phyloP scores from a whole-genome alignment of 2,113 vertebrate genomes.

The Lophius piscatorius region DNA sequence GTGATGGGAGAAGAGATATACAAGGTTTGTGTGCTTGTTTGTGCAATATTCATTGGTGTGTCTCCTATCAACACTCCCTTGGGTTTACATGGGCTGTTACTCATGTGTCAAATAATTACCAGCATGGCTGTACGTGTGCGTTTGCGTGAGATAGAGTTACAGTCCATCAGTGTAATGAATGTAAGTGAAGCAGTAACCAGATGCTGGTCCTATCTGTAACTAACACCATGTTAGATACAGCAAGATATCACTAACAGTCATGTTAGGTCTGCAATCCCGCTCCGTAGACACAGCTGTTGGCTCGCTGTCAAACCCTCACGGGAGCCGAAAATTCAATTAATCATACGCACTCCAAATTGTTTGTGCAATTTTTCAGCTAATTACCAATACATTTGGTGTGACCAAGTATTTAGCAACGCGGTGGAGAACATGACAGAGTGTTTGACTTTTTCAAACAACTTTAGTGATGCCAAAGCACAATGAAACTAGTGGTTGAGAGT shows the following conservation, averaged over 20 bases:
- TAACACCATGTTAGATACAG: slow-evolving; percentile 58
- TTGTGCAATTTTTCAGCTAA: no score
- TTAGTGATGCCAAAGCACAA: no score
- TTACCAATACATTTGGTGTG: no score
- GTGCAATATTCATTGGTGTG: not conserved
- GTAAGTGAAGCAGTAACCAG: slow-evolving; percentile 54
- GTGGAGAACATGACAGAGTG: no score
- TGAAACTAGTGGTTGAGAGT: no score
- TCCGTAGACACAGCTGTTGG: not conserved
- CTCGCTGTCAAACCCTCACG: not conserved
- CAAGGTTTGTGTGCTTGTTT: slow-evolving; percentile 21
- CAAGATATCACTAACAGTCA: slow-evolving; percentile 3
- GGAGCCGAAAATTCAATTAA: no score
- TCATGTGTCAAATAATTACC: slow-evolving; percentile 62
- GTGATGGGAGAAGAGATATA: slow-evolving; percentile 6
- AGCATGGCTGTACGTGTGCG: slow-evolving; percentile 20
- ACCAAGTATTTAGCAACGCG: no score
- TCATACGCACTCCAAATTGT: no score
- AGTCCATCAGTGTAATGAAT: slow-evolving; percentile 67
- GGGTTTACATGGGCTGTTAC: slow-evolving; percentile 47
- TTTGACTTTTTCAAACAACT: no score
- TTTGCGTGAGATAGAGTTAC: slow-evolving; percentile 54
- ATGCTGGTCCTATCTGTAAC: slow-evolving; percentile 59
- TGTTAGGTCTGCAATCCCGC: slow-evolving; percentile 2
- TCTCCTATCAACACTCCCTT: slow-evolving; percentile 28